phyloP scores from a whole-genome alignment of 2,797 vertebrate genomes.

The Dermochelys coriacea region DNA sequence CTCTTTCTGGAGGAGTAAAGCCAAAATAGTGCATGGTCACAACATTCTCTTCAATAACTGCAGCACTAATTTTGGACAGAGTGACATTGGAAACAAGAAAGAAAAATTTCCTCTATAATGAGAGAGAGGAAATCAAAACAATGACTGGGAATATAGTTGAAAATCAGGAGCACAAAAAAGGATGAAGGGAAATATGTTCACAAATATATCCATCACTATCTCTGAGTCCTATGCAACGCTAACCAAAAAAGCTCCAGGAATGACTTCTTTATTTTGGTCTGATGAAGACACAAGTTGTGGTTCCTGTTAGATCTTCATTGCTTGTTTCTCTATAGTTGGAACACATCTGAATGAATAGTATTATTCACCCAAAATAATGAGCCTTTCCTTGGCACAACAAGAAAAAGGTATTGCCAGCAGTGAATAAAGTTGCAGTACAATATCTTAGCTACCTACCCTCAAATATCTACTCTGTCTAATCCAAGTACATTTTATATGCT shows the following conservation, averaged over 20 bases:
- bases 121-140: background rate
- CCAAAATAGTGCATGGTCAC: rapidly evolving
- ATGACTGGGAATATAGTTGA: background rate
- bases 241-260: background rate
- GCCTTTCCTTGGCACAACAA: background rate
- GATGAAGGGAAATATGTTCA: background rate
- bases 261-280: background rate
- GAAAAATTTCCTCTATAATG: background rate
- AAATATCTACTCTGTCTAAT: background rate
- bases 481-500: background rate
- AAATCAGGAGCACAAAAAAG: background rate
- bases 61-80: background rate
- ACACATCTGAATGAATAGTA: background rate
- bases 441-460: background rate
- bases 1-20: background rate
- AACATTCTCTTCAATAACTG: background rate
- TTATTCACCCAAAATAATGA: slow-evolving; percentile 5
- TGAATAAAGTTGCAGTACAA: background rate
- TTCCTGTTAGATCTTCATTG: background rate
- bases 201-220: background rate
- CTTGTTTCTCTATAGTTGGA: rapidly evolving
- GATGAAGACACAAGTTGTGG: background rate
- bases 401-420: background rate
- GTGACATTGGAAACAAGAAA: background rate
- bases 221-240: background rate